Percentiles rank a stretch among this genome's conserved stretches.
phyloP scores from a whole-genome alignment of 2,888 invertebrate genomes.

The Mesodorylaimus sp. region DNA sequence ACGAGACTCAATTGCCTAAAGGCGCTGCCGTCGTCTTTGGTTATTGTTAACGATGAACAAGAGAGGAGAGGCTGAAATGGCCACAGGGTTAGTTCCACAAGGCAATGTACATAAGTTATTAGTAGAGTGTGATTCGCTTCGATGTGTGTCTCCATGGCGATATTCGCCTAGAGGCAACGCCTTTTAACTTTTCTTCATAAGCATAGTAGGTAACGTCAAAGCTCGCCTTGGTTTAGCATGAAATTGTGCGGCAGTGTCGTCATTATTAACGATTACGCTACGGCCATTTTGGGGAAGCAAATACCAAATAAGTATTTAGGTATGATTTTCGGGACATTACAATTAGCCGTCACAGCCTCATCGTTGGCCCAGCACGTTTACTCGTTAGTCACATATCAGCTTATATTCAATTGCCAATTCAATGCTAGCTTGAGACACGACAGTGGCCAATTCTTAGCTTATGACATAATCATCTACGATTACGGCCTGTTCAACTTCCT shows the following conservation, averaged over 20 bases:
- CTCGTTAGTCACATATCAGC: slow-evolving; percentile 16
- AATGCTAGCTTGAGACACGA: neutral
- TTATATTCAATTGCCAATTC: slow-evolving; percentile 12
- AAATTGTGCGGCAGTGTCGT: neutral
- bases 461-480: slow-evolving; percentile 27
- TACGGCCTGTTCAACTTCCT: slow-evolving; percentile 27
- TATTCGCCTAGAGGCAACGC: too few species aligned
- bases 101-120: too few species aligned
- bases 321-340: slow-evolving; percentile 15
- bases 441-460: slow-evolving; percentile 15
- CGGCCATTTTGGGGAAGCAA: neutral
- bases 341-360: slow-evolving; percentile 17
- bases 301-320: neutral
- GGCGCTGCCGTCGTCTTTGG: too few species aligned
- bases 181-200: too few species aligned
- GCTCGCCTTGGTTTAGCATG: too few species aligned
- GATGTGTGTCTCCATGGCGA: too few species aligned
- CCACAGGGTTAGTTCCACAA: too few species aligned
- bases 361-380: slow-evolving; percentile 21
- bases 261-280: neutral
- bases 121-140: too few species aligned
- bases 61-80: too few species aligned
- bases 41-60: too few species aligned
- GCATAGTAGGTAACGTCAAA: too few species aligned
- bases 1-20: too few species aligned